A percentile compares a stretch with the other conserved stretches of the same genome.
Evolutionary conservation across 2,113 vertebrate species (phyloP).

Genomic region (Furnarius figulus): DNA sequence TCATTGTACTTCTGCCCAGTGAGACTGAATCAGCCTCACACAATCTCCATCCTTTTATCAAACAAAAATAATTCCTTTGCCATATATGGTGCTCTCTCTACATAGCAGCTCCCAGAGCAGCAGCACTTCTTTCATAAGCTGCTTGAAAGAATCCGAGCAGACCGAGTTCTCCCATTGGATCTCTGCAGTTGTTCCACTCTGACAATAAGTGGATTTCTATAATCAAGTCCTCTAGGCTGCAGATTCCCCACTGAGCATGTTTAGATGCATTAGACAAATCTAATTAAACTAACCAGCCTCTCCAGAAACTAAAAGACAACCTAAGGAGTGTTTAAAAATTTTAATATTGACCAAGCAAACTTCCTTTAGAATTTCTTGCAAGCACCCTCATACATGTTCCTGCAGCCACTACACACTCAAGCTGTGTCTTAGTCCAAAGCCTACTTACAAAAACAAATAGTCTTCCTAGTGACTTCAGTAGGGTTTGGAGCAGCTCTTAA

Average conservation of each 20-base stretch:
- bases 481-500: background rate
- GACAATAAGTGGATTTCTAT: background rate
- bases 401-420: background rate
- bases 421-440: background rate
- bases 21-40: slow-evolving; percentile 2
- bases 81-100: background rate
- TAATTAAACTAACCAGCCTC: slow-evolving; percentile 31
- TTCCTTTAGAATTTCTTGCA: background rate
- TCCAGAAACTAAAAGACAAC: background rate
- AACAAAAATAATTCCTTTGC: slow-evolving; percentile 3
- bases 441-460: background rate
- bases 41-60: background rate
- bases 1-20: background rate
- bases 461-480: background rate
- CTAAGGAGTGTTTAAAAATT: background rate
- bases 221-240: background rate
- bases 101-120: background rate
- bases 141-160: background rate
- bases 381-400: rapidly evolving
- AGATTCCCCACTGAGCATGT: background rate
- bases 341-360: background rate
- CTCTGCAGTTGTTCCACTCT: background rate
- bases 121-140: slow-evolving; percentile 1
- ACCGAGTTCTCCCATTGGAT: background rate
- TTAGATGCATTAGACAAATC: background rate